Percentiles rank a stretch among this genome's conserved stretches.
These are phyloP conservation scores for Aplochiton taeniatus DNA, from an alignment of 2,797 vertebrate genomes.

Conservation along the genomic window DNA sequence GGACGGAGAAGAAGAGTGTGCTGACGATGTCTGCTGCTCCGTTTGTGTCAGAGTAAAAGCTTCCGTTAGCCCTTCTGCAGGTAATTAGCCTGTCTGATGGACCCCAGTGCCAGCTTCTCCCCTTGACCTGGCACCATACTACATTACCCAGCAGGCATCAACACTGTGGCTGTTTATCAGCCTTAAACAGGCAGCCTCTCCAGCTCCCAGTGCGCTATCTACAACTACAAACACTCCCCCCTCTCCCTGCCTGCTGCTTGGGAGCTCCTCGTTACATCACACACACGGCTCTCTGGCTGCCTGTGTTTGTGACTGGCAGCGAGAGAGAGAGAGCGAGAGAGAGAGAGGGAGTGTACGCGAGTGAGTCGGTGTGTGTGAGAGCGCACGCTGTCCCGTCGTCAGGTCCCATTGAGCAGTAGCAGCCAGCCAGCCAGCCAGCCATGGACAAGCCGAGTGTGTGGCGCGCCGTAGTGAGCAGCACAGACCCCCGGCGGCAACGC, in stretches of 20 bases:
- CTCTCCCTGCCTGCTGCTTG: constrained; percentile 53
- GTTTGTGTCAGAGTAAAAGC: constrained; percentile 31
- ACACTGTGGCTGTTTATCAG: constrained; percentile 22
- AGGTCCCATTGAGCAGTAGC: constrained; percentile 55
- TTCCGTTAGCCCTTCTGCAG: constrained; percentile 24
- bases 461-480: constrained; percentile 75
- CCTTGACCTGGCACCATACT: background rate
- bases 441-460: constrained; percentile 78
- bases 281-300: constrained; percentile 65
- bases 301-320: constrained; percentile 69
- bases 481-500: constrained; percentile 64
- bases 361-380: constrained; percentile 70
- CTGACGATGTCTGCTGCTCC: constrained; percentile 33
- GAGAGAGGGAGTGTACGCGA: constrained; percentile 57
- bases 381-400: constrained; percentile 53
- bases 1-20: constrained; percentile 29
- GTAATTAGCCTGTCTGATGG: constrained; percentile 16
- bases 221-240: constrained; percentile 4
- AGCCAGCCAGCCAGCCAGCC: constrained; percentile 31
- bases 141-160: constrained; percentile 11
- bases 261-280: constrained; percentile 84
- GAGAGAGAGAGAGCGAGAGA: constrained; percentile 26
- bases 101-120: constrained; percentile 1
- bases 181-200: constrained; percentile 28
- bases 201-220: constrained; percentile 14